These are phyloP conservation scores for Rhagologus leucostigma DNA, from an alignment of 2,113 vertebrate species.

Conservation along the genomic window DNA sequence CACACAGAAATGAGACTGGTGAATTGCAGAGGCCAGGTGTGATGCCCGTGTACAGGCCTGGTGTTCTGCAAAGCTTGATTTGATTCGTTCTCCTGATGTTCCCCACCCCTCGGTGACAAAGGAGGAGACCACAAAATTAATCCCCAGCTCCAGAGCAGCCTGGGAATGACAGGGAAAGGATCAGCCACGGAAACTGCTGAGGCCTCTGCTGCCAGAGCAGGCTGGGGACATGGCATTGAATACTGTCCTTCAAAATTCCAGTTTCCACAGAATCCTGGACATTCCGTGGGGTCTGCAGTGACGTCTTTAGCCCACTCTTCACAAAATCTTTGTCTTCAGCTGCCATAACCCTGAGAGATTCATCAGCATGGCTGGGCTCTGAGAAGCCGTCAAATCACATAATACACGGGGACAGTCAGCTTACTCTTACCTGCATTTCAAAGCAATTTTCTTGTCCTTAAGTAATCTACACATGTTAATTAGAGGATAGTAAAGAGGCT, in stretches of 20 bases:
- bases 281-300: background rate
- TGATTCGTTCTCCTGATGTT: background rate
- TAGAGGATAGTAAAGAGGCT: conserved; percentile 62
- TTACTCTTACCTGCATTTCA: conserved; percentile 65
- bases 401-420: conserved; percentile 9
- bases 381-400: background rate
- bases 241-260: background rate
- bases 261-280: background rate
- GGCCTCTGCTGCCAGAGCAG: background rate
- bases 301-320: background rate
- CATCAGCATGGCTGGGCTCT: background rate
- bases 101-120: background rate
- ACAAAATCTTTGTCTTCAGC: background rate
- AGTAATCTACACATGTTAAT: conserved; percentile 68
- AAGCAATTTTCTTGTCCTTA: conserved; percentile 68
- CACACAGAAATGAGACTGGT: background rate
- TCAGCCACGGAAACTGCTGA: background rate
- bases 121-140: background rate
- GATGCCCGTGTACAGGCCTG: background rate
- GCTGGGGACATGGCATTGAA: background rate
- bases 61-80: background rate
- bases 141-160: background rate
- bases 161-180: background rate
- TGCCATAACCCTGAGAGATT: background rate
- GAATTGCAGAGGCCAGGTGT: background rate